Evolutionary conservation across 2,888 invertebrate species (phyloP), one percentile per base, ranked within the genome.

Genomic region (Andrena trimmerana): DNA sequence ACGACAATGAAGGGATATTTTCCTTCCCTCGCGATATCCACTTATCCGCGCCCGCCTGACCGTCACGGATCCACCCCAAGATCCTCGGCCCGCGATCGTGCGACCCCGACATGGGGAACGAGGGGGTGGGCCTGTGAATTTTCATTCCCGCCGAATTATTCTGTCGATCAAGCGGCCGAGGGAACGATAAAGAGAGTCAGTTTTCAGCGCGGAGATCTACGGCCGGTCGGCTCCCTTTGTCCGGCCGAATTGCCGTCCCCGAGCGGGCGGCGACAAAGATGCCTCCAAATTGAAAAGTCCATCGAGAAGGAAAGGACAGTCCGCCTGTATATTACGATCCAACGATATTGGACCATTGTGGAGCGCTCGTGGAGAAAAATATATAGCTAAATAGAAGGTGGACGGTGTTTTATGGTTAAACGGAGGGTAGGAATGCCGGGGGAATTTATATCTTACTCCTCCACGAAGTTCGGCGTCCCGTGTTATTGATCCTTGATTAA

Each of bases 81-180:
- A 67, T 48, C 60, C 63, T 20, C 42, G 42, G 42, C 42, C 42
- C 65, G 57, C 59, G 78, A 80, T 73, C 77, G 60, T 78, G 67
- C 52, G 78, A 71, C 80, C 62, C 70, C 48, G 33, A 4, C 33
- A 31, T 31, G 66, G 66, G 74, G 60, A 68, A 87, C 74, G 88
- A 89, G n/a, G 59, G 16, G 13, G 54, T 10, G 27, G 57, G 29
- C 29, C 24, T 86, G 90, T 90, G 89, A 91, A 92, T 90, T 92
- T 92, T 91, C 91, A 91, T 91, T 91, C 90, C 86, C 88, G 78
- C 84, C 85, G 86, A 90, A 92, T 91, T 90, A 90, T 92, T 90
- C 92, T 90, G 91, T 90, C 92, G 79, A 82, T 90, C 87, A 85
- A 74, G 63, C 78, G 66, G 78, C 63, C 31, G 60, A 62, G 54